These are phyloP conservation scores for Tigriopus japonicus DNA, from an alignment of 1,140 invertebrate genomes.

Conservation along the genomic window DNA sequence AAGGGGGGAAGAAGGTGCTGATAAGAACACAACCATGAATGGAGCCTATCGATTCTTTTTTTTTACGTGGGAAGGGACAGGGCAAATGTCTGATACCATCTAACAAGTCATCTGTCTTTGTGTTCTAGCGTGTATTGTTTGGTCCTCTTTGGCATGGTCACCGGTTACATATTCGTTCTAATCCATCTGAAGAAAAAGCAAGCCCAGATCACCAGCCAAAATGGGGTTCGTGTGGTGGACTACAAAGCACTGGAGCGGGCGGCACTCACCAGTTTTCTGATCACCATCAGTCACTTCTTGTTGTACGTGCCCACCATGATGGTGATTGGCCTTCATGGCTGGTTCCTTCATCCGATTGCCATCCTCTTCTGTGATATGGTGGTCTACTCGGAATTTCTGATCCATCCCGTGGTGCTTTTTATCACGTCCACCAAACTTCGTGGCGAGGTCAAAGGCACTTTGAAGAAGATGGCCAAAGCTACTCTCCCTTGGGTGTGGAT, in stretches of 20 bases:
- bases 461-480: neutral
- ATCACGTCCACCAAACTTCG: slow-evolving; percentile 20
- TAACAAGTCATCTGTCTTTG: too few relatives aligned
- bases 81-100: too few relatives aligned
- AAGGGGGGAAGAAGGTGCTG: too few relatives aligned
- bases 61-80: too few relatives aligned
- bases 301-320: slow-evolving; percentile 21
- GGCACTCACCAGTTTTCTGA: slow-evolving; percentile 20
- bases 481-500: too few relatives aligned
- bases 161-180: slow-evolving; percentile 21
- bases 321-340: slow-evolving; percentile 22
- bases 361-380: slow-evolving; percentile 22
- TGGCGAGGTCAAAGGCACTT: slow-evolving; percentile 18
- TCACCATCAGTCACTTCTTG: slow-evolving; percentile 22
- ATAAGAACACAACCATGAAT: too few relatives aligned
- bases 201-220: neutral
- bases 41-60: too few relatives aligned
- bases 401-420: slow-evolving; percentile 22
- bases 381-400: slow-evolving; percentile 23
- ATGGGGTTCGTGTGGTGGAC: neutral
- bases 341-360: slow-evolving; percentile 20
- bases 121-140: slow-evolving; percentile 20
- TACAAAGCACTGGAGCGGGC: slow-evolving; percentile 18
- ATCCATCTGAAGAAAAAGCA: slow-evolving; percentile 16
- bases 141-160: slow-evolving; percentile 20